These are phyloP conservation scores for Dascyllus trimaculatus DNA, from an alignment of 2,113 vertebrate genomes.

Conservation along the genomic window DNA sequence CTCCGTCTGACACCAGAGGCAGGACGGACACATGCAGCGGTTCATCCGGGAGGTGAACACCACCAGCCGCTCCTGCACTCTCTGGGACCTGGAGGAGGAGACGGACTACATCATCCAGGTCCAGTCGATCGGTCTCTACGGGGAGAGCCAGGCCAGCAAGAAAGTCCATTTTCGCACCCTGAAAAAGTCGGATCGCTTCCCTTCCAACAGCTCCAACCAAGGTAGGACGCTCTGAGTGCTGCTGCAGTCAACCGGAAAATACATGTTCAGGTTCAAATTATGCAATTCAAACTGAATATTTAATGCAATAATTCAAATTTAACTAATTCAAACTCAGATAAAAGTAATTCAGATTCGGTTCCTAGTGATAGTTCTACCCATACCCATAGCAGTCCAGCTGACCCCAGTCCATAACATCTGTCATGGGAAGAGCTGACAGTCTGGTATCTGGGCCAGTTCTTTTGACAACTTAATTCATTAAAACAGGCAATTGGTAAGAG, in stretches of 20 bases:
- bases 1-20: conserved; percentile 85
- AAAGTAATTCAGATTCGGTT: no score
- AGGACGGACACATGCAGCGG: conserved; percentile 94
- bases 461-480: conserved; percentile 63
- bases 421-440: conserved; percentile 46
- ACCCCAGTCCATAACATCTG: conserved; percentile 18
- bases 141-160: conserved; percentile 95
- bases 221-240: conserved; percentile 77
- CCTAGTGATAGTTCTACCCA: no score
- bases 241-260: no score
- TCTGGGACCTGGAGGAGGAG: conserved; percentile 97
- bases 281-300: no score
- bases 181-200: conserved; percentile 92
- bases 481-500: conserved; percentile 72
- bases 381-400: conserved; percentile 1
- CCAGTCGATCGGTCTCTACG: conserved; percentile 94
- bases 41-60: conserved; percentile 99
- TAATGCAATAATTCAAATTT: no score
- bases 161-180: conserved; percentile 94
- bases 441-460: conserved; percentile 25
- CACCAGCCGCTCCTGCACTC: conserved; percentile 94
- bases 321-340: no score
- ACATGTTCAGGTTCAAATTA: no score
- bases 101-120: conserved; percentile 96
- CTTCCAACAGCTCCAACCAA: conserved; percentile 96